phyloP scores from a whole-genome alignment of 2,797 vertebrate species.

The Limnodromus scolopaceus region DNA sequence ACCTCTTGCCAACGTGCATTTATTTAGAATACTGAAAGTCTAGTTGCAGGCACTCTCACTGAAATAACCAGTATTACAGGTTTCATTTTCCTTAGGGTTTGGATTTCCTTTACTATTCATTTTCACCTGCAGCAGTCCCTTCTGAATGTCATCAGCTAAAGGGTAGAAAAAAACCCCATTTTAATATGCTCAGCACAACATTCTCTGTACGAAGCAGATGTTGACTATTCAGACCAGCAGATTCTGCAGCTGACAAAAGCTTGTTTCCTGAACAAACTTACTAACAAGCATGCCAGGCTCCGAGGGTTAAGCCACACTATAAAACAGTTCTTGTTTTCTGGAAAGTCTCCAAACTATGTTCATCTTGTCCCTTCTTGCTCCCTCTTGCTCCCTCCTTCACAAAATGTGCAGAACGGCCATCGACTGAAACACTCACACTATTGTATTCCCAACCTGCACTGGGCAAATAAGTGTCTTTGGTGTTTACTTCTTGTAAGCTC shows the following conservation, averaged over 20 bases:
- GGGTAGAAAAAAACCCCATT: neutral
- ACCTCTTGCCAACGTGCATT: neutral
- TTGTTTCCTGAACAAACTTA: constrained; percentile 26
- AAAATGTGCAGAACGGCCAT: neutral
- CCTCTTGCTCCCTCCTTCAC: neutral
- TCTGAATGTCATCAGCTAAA: neutral
- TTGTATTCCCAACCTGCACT: neutral
- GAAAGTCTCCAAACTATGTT: neutral
- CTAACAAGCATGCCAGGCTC: constrained; percentile 1
- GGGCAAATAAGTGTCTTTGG: neutral
- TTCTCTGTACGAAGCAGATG: constrained; percentile 42
- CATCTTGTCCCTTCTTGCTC: neutral
- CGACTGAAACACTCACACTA: neutral
- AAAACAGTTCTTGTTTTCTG: neutral
- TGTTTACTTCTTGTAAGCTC: neutral
- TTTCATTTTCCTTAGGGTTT: neutral
- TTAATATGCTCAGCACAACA: neutral
- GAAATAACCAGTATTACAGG: neutral
- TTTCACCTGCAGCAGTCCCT: neutral
- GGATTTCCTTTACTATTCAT: neutral
- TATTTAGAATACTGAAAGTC: neutral
- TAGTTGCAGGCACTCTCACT: neutral
- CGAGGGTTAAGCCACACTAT: neutral
- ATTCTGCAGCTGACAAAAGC: constrained; percentile 15
- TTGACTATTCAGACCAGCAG: constrained; percentile 61